A percentile compares a stretch with the other conserved stretches of the same genome.
phyloP scores from a whole-genome alignment of 2,113 vertebrate genomes.

The Scartelaos histophorus region DNA sequence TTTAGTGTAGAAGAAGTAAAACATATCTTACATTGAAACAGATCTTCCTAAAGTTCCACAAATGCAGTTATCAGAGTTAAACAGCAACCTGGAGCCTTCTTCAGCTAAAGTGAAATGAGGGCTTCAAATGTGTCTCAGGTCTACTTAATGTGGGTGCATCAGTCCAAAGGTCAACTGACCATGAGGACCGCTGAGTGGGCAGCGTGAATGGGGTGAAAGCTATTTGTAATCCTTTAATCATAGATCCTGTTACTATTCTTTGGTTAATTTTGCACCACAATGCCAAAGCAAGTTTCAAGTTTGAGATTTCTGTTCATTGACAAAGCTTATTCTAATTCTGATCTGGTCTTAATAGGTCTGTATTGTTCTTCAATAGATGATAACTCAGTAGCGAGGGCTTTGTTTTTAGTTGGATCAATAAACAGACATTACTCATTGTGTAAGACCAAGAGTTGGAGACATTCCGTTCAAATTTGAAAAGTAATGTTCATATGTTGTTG shows the following conservation, averaged over 20 bases:
- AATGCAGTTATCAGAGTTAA: conserved; percentile 26
- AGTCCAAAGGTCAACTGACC: conserved; percentile 52
- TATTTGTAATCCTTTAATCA: not conserved
- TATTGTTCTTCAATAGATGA: not conserved
- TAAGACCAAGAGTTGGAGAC: not conserved
- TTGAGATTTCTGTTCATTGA: no score
- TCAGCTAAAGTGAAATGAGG: conserved; percentile 27
- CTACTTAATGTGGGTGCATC: conserved; percentile 34
- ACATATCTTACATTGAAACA: not conserved
- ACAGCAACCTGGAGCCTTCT: not conserved
- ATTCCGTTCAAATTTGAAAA: not conserved
- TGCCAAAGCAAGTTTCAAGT: no score
- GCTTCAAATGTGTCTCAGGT: conserved; percentile 12
- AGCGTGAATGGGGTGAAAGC: not conserved
- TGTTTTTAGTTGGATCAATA: no score
- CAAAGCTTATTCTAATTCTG: no score
- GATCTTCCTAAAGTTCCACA: not conserved
- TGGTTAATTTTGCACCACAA: no score
- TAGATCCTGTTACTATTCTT: not conserved
- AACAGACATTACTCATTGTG: not conserved
- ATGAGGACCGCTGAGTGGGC: conserved; percentile 17
- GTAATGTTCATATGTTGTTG: not conserved
- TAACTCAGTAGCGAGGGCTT: not conserved
- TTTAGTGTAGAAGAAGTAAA: not conserved
- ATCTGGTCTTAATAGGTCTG: not conserved